Base-by-base conservation (phyloP, 2,888 invertebrate species). In the Keiferia lycopersicella region DNA sequence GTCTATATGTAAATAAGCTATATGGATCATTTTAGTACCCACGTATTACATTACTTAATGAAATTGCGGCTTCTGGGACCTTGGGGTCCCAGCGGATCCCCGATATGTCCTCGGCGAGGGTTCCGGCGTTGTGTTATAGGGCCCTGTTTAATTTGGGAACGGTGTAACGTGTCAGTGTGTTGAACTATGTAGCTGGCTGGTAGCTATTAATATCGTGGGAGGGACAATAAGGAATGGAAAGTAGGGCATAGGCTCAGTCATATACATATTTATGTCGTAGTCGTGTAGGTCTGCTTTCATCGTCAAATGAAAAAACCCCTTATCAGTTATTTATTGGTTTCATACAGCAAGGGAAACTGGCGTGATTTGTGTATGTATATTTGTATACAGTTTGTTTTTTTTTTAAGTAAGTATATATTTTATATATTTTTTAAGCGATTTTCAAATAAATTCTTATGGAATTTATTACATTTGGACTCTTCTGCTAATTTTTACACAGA, bases 161-260 rank as follows among this genome's bases (percentile, higher is more conserved):
- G 22, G 51, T 51, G 51, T 18, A 12, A 2, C 12, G 45, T 45
- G n/a, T 2, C 45, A 45, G 45, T 16, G 45, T 45, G 45, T 16
- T n/a, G n/a, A 45, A 45, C 45, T 45, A 45, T 45, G 45, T 45
- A 16, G 45, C 45, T n/a, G 45, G 45, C 45, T n/a, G 45, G 16
- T 45, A 45, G 45, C 45, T 45, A 45, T 45, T 45, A 45, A 45
- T 45, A 45, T 7, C 45, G 1, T 45, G 8, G 3, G 3, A 34
- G n/a, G n/a, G 45, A 45, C 45, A 45, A 10, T 34, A 34, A 34
- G 6, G 34, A 34, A 45, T 11, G 11, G 41, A 41, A 41, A 14
- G 45, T 26, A 26, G 26, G 26, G 26, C 26, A 26, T 26, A 26
- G 26, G 26, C 26, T 26, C 6, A 4, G 26, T 6, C 26, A 26